Percentiles rank a stretch among this genome's conserved stretches.
These are phyloP conservation scores for Gyps fulvus DNA, from an alignment of 2,113 vertebrate genomes.

Conservation along the genomic window DNA sequence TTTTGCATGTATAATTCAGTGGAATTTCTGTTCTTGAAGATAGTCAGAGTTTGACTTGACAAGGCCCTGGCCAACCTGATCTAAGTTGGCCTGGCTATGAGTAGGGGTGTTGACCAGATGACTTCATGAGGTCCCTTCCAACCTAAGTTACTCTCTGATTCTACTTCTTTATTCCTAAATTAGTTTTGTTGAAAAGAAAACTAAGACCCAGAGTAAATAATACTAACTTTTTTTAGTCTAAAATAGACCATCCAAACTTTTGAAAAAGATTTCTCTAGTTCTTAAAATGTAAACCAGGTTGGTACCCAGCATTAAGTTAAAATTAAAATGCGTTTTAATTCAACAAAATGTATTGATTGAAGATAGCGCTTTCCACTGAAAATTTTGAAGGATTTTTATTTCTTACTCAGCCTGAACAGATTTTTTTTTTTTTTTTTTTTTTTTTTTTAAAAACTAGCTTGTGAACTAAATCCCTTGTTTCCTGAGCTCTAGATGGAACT, in stretches of 20 bases:
- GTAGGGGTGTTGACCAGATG: neutral
- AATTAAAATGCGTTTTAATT: neutral
- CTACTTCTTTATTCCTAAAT: neutral
- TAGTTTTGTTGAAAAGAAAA: neutral
- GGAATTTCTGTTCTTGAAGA: neutral
- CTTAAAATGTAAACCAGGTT: neutral
- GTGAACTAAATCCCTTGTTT: neutral
- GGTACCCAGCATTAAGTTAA: neutral
- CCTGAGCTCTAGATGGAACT: neutral
- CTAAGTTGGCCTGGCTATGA: neutral
- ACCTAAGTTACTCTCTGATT: neutral
- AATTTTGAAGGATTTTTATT: neutral
- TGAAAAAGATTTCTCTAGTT: neutral
- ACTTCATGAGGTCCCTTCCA: neutral
- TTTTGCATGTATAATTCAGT: neutral
- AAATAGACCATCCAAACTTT: neutral
- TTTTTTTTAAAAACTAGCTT: neutral
- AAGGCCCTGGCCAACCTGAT: neutral
- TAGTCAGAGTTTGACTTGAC: neutral
- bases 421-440: neutral
- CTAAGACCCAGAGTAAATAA: neutral
- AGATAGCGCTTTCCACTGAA: neutral
- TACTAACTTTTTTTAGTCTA: neutral
- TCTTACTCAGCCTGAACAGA: neutral
- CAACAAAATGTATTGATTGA: neutral